phyloP scores from a whole-genome alignment of 2,113 vertebrate genomes.

The Embiotoca jacksoni region DNA sequence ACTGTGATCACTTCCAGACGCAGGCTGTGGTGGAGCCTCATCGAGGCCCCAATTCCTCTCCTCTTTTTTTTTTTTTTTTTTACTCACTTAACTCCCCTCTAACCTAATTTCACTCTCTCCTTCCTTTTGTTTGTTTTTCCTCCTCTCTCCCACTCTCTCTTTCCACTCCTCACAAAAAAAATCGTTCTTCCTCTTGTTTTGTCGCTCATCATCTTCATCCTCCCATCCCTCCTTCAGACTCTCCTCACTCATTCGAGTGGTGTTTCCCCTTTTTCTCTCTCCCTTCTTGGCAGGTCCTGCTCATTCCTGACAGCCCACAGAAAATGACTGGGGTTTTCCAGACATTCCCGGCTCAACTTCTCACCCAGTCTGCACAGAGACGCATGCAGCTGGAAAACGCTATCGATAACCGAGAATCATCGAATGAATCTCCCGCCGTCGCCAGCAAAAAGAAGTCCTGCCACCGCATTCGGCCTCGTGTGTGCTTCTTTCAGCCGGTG shows the following conservation, averaged over 20 bases:
- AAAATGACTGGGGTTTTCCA: conserved; percentile 71
- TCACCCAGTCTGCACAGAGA: conserved; percentile 17
- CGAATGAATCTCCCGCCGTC: neutral
- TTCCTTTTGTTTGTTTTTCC: conserved; percentile 35
- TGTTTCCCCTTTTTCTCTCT: conserved; percentile 26
- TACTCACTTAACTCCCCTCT: conserved; percentile 2
- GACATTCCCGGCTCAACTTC: conserved; percentile 50
- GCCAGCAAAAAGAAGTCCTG: neutral
- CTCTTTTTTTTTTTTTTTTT: conserved; percentile 32
- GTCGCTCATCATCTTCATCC: too few species aligned
- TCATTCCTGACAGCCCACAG: conserved; percentile 75
- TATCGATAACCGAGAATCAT: conserved; percentile 24
- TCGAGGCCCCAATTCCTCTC: conserved; percentile 52
- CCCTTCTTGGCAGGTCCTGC: conserved; percentile 69
- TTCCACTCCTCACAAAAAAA: conserved; percentile 11
- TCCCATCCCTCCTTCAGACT: conserved; percentile 1
- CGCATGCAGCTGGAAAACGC: conserved; percentile 40
- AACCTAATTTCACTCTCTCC: conserved; percentile 25
- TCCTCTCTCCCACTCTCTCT: conserved; percentile 1
- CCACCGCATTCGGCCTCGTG: neutral
- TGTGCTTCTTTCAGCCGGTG: neutral
- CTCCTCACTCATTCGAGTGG: conserved; percentile 39
- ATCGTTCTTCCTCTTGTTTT: conserved; percentile 2
- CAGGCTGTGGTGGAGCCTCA: conserved; percentile 36
- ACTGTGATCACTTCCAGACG: conserved; percentile 76